phyloP scores from a whole-genome alignment of 37 sponge, comb jelly and placozoan genomes.

The Axinella damicornis region DNA sequence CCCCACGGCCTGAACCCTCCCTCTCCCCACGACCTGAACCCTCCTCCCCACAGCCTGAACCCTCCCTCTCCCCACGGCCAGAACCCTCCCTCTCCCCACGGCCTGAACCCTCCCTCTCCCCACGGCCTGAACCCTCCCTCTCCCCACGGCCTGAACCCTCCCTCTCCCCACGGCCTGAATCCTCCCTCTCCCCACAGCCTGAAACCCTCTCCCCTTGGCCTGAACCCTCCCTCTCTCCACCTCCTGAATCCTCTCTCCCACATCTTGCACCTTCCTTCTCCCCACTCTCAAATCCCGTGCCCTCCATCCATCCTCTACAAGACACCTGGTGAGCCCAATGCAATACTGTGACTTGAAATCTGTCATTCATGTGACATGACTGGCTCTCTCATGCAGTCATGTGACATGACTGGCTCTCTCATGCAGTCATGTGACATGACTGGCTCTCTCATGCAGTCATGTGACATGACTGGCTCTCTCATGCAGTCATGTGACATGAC shows the following conservation, averaged over 20 bases:
- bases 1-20: no score
- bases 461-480: slow-evolving; percentile 46
- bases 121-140: no score
- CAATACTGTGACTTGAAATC: no score
- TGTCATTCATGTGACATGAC: no score
- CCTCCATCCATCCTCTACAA: not conserved
- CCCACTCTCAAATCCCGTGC: not conserved
- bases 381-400: no score
- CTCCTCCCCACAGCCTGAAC: no score
- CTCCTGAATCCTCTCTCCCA: not conserved
- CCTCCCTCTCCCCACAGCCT: not conserved
- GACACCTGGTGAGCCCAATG: not conserved
- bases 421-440: no score
- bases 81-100: no score
- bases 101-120: not conserved
- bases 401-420: no score
- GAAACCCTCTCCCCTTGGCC: not conserved
- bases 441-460: not conserved
- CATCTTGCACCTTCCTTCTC: not conserved
- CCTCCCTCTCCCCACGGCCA: no score
- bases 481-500: no score
- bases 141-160: not conserved
- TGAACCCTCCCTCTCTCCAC: not conserved
- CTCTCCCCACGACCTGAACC: no score
- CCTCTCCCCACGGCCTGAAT: not conserved